Conservation (phyloP, 2,797 vertebrate species). For the Eulemur albifrons region DNA sequence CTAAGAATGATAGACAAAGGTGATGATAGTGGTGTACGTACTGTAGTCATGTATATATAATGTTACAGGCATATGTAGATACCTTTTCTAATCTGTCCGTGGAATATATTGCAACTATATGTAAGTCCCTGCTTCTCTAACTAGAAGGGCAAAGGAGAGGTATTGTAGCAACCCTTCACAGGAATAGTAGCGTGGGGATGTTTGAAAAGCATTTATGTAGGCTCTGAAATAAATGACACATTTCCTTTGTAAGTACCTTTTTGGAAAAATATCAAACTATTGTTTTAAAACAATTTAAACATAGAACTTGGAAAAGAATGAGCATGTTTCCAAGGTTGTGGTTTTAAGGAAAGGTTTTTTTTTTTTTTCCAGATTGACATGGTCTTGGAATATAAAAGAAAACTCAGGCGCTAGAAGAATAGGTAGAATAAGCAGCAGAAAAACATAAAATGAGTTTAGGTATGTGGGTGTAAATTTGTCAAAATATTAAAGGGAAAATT, state of each 20-base stretch:
- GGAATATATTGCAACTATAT: accelerated
- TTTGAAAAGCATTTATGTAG: background rate
- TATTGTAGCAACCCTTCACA: background rate
- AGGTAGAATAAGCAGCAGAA: background rate
- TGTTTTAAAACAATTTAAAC: slow-evolving; percentile 54
- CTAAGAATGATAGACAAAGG: background rate
- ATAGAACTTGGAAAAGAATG: background rate
- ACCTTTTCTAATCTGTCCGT: background rate
- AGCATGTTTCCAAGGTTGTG: background rate
- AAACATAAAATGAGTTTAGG: background rate
- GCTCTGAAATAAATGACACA: slow-evolving; percentile 31
- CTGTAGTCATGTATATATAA: accelerated
- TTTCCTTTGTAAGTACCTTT: slow-evolving; percentile 48
- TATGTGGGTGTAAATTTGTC: slow-evolving; percentile 33
- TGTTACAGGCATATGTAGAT: accelerated
- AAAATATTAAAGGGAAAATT: slow-evolving; percentile 23
- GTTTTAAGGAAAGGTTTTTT: slow-evolving; percentile 10
- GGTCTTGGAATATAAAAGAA: background rate
- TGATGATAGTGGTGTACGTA: background rate
- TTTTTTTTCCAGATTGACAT: background rate
- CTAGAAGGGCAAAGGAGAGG: background rate
- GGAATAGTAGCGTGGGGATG: background rate
- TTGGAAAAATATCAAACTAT: slow-evolving; percentile 26
- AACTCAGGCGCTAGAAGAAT: background rate
- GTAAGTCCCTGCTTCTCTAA: background rate